phyloP scores from a whole-genome alignment of 1,140 invertebrate genomes.

The Euwallacea fornicatus region DNA sequence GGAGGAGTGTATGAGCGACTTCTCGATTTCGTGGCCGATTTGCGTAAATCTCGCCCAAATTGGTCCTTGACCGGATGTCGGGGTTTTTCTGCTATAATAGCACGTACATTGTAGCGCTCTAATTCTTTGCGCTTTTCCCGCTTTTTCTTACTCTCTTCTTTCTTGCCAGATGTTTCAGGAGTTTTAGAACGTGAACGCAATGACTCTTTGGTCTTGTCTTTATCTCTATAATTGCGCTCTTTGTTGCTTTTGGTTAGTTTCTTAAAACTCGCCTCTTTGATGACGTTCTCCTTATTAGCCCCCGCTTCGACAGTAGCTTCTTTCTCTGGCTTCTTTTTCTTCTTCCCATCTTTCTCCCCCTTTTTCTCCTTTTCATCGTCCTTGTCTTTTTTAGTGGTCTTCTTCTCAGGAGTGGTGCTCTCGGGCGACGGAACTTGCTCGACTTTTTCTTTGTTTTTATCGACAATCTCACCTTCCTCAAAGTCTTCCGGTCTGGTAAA shows the following conservation, averaged over 20 bases:
- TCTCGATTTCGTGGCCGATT: constrained; percentile 48
- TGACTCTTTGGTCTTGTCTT: constrained; percentile 45
- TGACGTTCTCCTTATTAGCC: constrained; percentile 51
- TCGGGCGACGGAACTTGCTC: constrained; percentile 25
- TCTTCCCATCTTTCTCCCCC: constrained; percentile 55
- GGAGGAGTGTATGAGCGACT: constrained; percentile 39
- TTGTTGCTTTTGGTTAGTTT: constrained; percentile 78
- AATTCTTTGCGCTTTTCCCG: constrained; percentile 77
- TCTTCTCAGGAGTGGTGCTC: constrained; percentile 24
- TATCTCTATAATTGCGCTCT: constrained; percentile 78
- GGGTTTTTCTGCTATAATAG: constrained; percentile 71
- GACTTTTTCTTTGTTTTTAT: constrained; percentile 59
- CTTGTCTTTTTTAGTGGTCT: constrained; percentile 51
- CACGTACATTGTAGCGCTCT: constrained; percentile 78
- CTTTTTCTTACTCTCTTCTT: constrained; percentile 56
- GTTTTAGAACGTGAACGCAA: constrained; percentile 40
- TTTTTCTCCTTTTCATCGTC: constrained; percentile 50
- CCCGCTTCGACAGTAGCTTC: constrained; percentile 44
- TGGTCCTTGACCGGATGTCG: constrained; percentile 69
- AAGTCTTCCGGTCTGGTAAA: constrained; percentile 51
- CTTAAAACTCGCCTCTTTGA: constrained; percentile 67
- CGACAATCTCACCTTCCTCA: constrained; percentile 61
- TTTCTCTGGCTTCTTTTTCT: constrained; percentile 52
- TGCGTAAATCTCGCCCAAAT: constrained; percentile 72
- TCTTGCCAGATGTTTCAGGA: constrained; percentile 50